Percentiles rank a stretch among this genome's conserved stretches.
phyloP scores from a whole-genome alignment of 2,797 vertebrate species.

The Hipposideros larvatus region DNA sequence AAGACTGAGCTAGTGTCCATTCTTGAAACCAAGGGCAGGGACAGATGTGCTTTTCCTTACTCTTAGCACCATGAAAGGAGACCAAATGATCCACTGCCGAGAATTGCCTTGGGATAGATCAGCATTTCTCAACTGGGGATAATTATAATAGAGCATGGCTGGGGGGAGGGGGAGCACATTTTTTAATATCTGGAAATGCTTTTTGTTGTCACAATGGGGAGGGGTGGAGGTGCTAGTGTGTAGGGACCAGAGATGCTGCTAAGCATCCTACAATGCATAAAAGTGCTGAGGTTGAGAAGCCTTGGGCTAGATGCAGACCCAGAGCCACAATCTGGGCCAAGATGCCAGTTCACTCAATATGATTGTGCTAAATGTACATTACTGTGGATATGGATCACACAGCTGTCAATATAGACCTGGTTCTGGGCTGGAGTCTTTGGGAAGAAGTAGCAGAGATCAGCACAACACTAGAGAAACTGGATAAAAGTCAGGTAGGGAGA shows the following conservation, averaged over 20 bases:
- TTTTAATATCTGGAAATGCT: background rate
- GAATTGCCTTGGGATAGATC: background rate
- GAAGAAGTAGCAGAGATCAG: background rate
- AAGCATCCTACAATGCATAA: background rate
- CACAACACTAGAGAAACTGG: background rate
- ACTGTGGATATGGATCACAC: background rate
- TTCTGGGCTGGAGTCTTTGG: background rate
- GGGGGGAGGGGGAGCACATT: background rate
- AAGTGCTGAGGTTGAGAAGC: background rate
- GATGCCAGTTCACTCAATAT: background rate
- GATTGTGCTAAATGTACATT: background rate
- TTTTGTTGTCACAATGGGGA: background rate
- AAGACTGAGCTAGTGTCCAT: background rate
- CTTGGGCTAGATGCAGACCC: background rate
- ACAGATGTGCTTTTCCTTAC: background rate
- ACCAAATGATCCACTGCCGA: background rate
- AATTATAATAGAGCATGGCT: background rate
- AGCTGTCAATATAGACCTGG: background rate
- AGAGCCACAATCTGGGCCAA: background rate
- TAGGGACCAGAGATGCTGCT: background rate
- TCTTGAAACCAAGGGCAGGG: background rate
- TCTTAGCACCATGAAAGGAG: background rate
- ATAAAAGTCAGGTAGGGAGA: background rate
- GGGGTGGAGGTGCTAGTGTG: background rate
- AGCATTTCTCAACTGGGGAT: background rate